Percentiles rank a stretch among this genome's conserved stretches.
These are phyloP conservation scores for Pholis gunnellus DNA, from an alignment of 2,113 vertebrate genomes.

Conservation along the genomic window DNA sequence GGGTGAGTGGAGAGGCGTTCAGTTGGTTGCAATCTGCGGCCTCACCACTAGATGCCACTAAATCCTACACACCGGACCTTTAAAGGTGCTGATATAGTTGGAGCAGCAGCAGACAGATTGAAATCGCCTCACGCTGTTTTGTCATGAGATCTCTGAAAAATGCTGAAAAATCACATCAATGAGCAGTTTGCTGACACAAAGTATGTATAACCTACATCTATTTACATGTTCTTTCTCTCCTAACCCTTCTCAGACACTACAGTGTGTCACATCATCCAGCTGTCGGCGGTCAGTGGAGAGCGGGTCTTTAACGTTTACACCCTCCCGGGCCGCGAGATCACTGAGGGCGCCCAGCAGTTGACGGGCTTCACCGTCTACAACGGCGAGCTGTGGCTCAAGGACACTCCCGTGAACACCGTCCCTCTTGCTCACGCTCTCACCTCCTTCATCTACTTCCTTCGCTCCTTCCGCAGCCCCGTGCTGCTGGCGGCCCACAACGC, in stretches of 20 bases:
- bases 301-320: slow-evolving; percentile 68
- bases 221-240: not conserved
- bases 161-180: too few species aligned
- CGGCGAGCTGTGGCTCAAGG: not conserved
- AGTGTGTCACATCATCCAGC: slow-evolving; percentile 76
- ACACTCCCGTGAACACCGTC: slow-evolving; percentile 10
- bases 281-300: slow-evolving; percentile 69
- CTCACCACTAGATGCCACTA: not conserved
- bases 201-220: not conserved
- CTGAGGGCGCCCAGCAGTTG: slow-evolving; percentile 25
- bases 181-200: not conserved
- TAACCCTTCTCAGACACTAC: slow-evolving; percentile 47
- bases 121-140: too few species aligned
- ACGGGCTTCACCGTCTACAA: slow-evolving; percentile 62
- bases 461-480: slow-evolving; percentile 63
- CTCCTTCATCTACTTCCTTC: slow-evolving; percentile 74
- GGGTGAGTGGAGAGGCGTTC: not conserved
- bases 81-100: too few species aligned
- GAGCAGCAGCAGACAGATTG: too few species aligned
- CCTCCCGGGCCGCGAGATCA: slow-evolving; percentile 59
- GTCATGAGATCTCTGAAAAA: too few species aligned
- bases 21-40: not conserved
- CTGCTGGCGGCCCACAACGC: slow-evolving; percentile 77
- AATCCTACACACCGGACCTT: not conserved
- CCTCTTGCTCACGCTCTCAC: slow-evolving; percentile 47